These are phyloP conservation scores for Odocoileus hemionus DNA, from an alignment of 2,113 vertebrate genomes.

Conservation along the genomic window DNA sequence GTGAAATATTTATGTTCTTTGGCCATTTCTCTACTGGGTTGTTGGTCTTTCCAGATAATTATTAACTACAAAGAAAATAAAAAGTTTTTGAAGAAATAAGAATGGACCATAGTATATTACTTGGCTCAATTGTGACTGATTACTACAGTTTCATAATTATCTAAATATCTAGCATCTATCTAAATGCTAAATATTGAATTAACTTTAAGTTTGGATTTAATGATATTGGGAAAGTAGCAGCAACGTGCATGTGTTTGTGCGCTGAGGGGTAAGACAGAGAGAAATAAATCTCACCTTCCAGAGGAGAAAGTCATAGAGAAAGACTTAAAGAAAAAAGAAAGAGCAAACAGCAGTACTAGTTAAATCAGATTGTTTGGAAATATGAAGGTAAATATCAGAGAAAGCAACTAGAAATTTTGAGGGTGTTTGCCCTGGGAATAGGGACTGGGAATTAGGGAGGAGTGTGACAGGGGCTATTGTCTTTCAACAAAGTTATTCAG, in stretches of 20 bases:
- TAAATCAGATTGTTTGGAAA: not conserved
- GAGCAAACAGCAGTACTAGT: not conserved
- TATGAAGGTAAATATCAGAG: not conserved
- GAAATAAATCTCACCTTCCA: not conserved
- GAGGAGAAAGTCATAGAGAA: not conserved
- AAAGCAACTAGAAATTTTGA: not conserved
- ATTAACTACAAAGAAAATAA: not conserved
- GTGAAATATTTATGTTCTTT: constrained; percentile 9
- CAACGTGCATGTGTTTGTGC: too few species aligned
- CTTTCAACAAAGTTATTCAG: not conserved
- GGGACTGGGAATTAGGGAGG: not conserved
- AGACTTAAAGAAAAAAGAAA: not conserved
- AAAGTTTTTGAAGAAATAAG: not conserved
- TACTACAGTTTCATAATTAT: not conserved
- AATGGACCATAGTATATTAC: not conserved
- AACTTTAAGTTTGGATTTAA: not conserved
- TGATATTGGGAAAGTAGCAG: not conserved
- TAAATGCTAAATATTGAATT: not conserved
- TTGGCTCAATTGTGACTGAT: not conserved
- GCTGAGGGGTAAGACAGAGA: not conserved
- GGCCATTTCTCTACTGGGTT: not conserved
- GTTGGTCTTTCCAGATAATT: constrained; percentile 33
- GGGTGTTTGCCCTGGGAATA: not conserved
- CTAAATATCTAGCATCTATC: not conserved
- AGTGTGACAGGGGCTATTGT: not conserved